These are phyloP conservation scores for Tetragonisca angustula DNA, from an alignment of 2,888 invertebrate species.

Conservation along the genomic window DNA sequence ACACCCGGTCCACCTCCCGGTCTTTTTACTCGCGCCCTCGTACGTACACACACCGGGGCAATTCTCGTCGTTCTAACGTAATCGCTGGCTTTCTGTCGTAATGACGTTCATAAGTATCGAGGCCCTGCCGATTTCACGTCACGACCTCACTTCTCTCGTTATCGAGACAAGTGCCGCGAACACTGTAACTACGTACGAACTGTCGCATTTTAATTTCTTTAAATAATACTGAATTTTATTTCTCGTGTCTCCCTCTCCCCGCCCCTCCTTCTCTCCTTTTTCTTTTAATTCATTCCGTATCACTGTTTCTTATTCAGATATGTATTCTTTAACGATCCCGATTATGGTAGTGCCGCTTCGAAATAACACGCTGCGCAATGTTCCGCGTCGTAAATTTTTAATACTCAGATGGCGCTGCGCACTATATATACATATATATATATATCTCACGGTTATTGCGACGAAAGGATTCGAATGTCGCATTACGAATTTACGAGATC, in stretches of 20 bases:
- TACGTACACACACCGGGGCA: not conserved
- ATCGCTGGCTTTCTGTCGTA: conserved; percentile 69
- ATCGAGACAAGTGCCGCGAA: conserved; percentile 15
- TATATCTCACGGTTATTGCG: conserved; percentile 11
- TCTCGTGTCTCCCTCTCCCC: not conserved
- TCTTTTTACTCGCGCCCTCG: conserved; percentile 39
- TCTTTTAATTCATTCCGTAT: not conserved
- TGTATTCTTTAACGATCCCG: not conserved
- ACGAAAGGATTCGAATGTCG: conserved; percentile 20
- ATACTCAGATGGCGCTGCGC: conserved; percentile 16
- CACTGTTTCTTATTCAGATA: too few species aligned
- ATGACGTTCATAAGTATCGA: conserved; percentile 70
- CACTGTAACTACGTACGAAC: not conserved
- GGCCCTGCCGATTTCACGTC: conserved; percentile 28
- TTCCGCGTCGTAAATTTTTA: conserved; percentile 15
- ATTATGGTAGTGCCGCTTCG: not conserved
- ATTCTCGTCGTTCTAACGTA: conserved; percentile 59
- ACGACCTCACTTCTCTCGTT: conserved; percentile 15
- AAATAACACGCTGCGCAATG: not conserved
- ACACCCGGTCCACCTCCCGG: conserved; percentile 21
- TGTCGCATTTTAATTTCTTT: not conserved
- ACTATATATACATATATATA: too few species aligned
- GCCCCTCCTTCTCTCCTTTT: too few species aligned
- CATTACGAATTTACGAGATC: conserved; percentile 25
- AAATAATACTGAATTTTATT: not conserved